phyloP scores from a whole-genome alignment of 2,888 invertebrate species.

The Geotrupes spiniger region DNA sequence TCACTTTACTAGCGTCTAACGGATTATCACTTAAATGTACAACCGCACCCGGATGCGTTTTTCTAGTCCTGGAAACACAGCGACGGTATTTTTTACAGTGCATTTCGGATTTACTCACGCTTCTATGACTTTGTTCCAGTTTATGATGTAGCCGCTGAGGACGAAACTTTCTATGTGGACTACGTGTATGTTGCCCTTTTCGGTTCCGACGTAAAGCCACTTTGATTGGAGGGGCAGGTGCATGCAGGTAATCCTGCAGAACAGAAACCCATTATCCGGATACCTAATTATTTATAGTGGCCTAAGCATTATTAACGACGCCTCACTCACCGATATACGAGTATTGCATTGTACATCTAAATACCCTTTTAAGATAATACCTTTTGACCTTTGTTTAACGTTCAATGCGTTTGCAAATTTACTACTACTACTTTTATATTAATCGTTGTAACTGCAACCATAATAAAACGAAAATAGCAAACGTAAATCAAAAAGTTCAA shows the following conservation, averaged over 20 bases:
- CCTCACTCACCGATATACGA: no score
- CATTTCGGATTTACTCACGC: constrained; percentile 70
- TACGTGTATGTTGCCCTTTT: constrained; percentile 96
- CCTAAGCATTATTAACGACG: no score
- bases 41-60: constrained; percentile 95
- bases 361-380: no score
- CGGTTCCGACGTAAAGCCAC: constrained; percentile 98
- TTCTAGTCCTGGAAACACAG: constrained; percentile 73
- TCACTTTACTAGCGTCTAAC: constrained; percentile 92
- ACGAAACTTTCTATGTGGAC: constrained; percentile 95
- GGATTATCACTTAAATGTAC: constrained; percentile 97
- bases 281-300: no score
- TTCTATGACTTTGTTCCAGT: constrained; percentile 99
- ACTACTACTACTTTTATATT: no score
- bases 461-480: no score
- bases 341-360: no score
- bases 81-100: not conserved
- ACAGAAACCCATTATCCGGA: constrained; percentile 1
- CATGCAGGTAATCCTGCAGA: constrained; percentile 84
- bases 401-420: no score
- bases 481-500: no score
- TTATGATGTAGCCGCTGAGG: constrained; percentile 97
- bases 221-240: constrained; percentile 96
- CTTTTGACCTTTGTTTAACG: no score
- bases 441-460: no score